phyloP scores from a whole-genome alignment of 2,888 invertebrate species.

The Isoperla grammatica region DNA sequence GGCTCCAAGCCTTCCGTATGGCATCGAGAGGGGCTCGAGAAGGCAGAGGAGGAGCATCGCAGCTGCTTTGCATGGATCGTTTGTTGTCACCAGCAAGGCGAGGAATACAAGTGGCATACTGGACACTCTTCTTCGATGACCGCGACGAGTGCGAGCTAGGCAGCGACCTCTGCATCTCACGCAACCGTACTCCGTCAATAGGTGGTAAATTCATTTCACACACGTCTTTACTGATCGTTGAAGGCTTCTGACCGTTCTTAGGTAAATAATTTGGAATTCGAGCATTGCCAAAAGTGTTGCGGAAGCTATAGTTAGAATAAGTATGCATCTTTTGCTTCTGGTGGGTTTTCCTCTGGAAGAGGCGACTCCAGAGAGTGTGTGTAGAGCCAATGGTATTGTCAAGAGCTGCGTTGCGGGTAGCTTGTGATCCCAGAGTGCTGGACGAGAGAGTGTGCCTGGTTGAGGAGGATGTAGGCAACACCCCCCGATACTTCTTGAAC shows the following conservation, averaged over 20 bases:
- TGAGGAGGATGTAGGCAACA: constrained; percentile 21
- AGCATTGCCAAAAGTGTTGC: constrained; percentile 2
- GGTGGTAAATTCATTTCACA: too few species aligned
- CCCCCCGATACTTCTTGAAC: constrained; percentile 23
- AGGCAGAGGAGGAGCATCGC: too few species aligned
- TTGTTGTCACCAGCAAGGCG: not conserved
- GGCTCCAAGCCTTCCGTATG: constrained; percentile 7
- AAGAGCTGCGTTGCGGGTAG: constrained; percentile 5
- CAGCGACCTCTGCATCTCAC: too few species aligned
- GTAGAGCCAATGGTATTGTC: not conserved
- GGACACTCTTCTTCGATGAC: too few species aligned
- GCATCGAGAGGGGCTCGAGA: not conserved
- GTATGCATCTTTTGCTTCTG: constrained; percentile 1
- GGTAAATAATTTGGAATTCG: not conserved
- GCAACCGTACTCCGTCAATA: too few species aligned
- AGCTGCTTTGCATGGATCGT: too few species aligned
- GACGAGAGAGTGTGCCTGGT: constrained; percentile 19
- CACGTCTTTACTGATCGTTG: too few species aligned
- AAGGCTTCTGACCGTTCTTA: too few species aligned
- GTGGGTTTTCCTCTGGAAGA: not conserved
- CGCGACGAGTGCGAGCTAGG: too few species aligned
- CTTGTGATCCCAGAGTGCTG: constrained; percentile 2
- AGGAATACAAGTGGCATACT: too few species aligned
- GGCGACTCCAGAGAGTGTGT: constrained; percentile 16
- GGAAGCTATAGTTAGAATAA: constrained; percentile 7